Evolutionary conservation across 2,113 vertebrate species (phyloP).

Genomic region (Ciconia stormi): DNA sequence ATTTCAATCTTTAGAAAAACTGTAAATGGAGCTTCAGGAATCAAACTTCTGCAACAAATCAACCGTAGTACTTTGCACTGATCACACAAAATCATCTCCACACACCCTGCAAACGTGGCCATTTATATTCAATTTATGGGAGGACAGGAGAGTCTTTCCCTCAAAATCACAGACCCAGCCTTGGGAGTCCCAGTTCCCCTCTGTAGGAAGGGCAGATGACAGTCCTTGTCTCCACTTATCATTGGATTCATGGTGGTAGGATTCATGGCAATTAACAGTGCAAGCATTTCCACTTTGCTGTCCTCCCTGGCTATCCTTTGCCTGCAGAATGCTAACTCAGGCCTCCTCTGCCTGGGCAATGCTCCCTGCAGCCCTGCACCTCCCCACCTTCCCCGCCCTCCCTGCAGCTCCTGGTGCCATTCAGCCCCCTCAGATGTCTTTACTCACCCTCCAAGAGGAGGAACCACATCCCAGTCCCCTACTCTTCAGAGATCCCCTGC

Average conservation of each 20-base stretch:
- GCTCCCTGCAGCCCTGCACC: background rate
- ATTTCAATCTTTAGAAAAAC: background rate
- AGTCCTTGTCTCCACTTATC: background rate
- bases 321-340: background rate
- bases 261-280: background rate
- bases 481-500: background rate
- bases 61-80: rapidly evolving
- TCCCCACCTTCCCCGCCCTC: background rate
- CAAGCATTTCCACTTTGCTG: background rate
- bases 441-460: background rate
- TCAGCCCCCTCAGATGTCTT: background rate
- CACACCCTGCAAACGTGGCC: background rate
- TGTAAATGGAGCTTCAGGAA: background rate
- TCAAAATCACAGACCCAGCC: background rate
- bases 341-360: background rate
- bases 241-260: background rate
- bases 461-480: background rate
- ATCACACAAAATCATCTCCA: background rate
- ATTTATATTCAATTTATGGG: background rate
- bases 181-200: background rate
- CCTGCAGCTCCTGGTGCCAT: background rate
- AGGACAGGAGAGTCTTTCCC: background rate
- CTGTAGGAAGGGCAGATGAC: background rate
- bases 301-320: background rate
- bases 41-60: background rate